These are phyloP conservation scores for Chalcosyrphus nemorum DNA, from an alignment of 2,888 invertebrate genomes.

Conservation along the genomic window DNA sequence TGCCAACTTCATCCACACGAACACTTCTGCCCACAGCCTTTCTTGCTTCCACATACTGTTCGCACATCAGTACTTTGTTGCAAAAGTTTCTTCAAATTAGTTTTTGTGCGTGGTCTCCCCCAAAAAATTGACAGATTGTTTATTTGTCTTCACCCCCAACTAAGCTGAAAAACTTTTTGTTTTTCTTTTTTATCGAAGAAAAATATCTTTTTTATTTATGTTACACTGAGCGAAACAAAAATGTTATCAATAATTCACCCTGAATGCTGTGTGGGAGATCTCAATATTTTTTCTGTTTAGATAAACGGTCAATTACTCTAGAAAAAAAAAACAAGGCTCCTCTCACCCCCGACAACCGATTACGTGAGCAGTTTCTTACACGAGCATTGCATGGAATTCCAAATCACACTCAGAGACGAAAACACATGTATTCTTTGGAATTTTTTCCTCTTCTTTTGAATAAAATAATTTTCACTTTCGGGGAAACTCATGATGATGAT, in stretches of 20 bases:
- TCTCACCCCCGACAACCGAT: not conserved
- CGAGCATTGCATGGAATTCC: not conserved
- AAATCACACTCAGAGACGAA: constrained; percentile 4
- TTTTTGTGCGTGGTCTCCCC: not conserved
- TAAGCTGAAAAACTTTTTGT: not conserved
- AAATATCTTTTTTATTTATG: constrained; percentile 42
- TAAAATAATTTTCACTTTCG: constrained; percentile 21
- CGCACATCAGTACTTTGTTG: not conserved
- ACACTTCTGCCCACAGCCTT: not conserved
- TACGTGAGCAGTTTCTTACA: not conserved
- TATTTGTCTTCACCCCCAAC: constrained; percentile 22
- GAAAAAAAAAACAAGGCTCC: constrained; percentile 29
- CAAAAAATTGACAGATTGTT: constrained; percentile 25
- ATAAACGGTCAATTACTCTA: constrained; percentile 39
- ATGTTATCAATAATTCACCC: constrained; percentile 39
- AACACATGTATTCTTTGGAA: constrained; percentile 26
- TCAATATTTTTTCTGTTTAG: constrained; percentile 4
- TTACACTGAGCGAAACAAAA: constrained; percentile 26
- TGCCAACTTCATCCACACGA: no score
- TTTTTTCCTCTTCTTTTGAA: not conserved
- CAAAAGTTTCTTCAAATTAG: not conserved
- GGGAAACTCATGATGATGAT: not conserved
- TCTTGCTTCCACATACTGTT: not conserved
- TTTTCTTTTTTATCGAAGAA: not conserved
- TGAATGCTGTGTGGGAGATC: constrained; percentile 1